Base-by-base conservation (phyloP, 2,888 invertebrate genomes). In the Limnephilus marmoratus region DNA sequence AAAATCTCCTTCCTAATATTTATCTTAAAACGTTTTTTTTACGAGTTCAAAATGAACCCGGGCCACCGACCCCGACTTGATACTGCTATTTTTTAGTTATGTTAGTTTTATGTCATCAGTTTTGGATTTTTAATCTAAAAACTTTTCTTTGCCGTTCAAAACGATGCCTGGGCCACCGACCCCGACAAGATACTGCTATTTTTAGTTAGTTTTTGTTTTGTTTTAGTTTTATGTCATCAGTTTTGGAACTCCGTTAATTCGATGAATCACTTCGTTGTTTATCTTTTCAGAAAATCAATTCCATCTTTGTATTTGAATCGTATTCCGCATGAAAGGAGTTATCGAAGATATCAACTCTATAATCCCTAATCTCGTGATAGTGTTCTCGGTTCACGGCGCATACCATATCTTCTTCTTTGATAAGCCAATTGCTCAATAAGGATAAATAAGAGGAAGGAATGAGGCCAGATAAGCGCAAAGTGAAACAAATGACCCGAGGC, bases 391-490 rank as follows among this genome's bases (percentile, higher is more conserved):
- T 45, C 45, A 31, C 29, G 37, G 68, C 29, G 68, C 45, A 24
- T 53, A 13, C 45, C 83, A 83, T 90, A 90, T 90, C 83, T 90
- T 83, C 82, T 82, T 49, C 83, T 90, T 90, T 90, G 90, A 90
- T 90, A 90, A 90, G 49, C 83, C 83, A 90, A 90, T 83, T 83
- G 90, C 83, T 82, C 31, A 90, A 90, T 90, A 82, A 49, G 82
- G 53, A 83, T 83, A 90, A 82, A 90, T 90, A 90, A 90, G 41
- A 68, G 53, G 68, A 80, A 81, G 41, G 34, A 82, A 83, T 83
- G 90, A 45, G 53, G 53, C 49, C 82, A 41, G 83, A 90, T 90
- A 90, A 90, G 37, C 87, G 90, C 34, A 90, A 90, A 90, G n/a
- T 90, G 90, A 90, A 90, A 90, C 83, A 90, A 90, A 90, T 90